Conservation (phyloP, 2,888 invertebrate genomes). For the Tipula lateralis region DNA sequence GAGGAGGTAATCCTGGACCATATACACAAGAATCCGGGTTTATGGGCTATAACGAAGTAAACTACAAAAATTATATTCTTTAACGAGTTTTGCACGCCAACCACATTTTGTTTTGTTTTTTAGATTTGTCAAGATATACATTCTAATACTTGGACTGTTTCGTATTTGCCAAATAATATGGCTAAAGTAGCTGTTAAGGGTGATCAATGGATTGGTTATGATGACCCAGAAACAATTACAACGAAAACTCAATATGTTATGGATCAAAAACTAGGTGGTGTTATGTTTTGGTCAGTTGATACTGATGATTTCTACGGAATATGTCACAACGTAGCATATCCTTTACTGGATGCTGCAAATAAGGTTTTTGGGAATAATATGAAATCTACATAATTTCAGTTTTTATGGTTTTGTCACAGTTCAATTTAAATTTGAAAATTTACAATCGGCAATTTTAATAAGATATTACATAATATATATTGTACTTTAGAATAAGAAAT, state of each 20-base stretch:
- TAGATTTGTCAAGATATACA: conserved; percentile 38
- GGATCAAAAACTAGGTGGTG: conserved; percentile 48
- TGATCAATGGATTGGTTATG: conserved; percentile 49
- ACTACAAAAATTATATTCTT: not conserved
- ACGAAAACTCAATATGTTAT: conserved; percentile 45
- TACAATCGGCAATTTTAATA: too few species aligned
- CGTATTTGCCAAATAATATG: conserved; percentile 39
- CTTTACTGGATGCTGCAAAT: conserved; percentile 45
- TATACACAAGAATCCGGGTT: conserved; percentile 39
- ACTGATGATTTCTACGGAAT: conserved; percentile 51
- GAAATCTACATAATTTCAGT: not conserved
- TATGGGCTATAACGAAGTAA: conserved; percentile 38
- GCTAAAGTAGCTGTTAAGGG: conserved; percentile 45
- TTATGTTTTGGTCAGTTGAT: conserved; percentile 54
- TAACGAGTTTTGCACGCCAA: conserved; percentile 14
- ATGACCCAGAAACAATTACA: conserved; percentile 43
- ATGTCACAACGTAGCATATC: conserved; percentile 43
- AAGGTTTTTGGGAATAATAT: conserved; percentile 32
- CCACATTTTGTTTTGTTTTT: conserved; percentile 33
- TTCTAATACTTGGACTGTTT: conserved; percentile 41
- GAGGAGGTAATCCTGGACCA: conserved; percentile 38
- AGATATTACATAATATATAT: too few species aligned
- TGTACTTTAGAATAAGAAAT: too few species aligned
- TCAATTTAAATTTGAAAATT: not conserved
- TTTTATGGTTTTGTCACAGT: not conserved